Percentiles rank a stretch among this genome's conserved stretches.
These are phyloP conservation scores for Formica exsecta DNA, from an alignment of 1,140 invertebrate species.

Conservation along the genomic window DNA sequence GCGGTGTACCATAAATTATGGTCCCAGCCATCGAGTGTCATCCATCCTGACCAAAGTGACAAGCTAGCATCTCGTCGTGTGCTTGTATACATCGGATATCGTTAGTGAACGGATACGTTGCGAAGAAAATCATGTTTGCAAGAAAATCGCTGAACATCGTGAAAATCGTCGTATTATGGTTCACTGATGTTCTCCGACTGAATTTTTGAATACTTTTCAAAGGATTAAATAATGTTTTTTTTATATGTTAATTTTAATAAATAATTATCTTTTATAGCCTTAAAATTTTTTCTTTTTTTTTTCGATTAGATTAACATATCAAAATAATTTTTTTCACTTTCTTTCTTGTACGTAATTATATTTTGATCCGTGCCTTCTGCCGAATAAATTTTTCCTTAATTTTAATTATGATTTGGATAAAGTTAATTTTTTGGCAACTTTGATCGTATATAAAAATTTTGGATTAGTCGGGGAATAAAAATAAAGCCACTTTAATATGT, in stretches of 20 bases:
- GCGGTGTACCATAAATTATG: conserved; percentile 47
- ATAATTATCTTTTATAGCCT: too few relatives aligned
- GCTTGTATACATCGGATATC: conserved; percentile 57
- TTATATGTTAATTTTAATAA: too few relatives aligned
- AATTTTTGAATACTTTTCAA: conserved; percentile 16
- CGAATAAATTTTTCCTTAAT: too few relatives aligned
- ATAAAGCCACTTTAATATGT: neutral
- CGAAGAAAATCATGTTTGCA: neutral
- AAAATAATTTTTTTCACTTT: too few relatives aligned
- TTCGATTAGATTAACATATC: too few relatives aligned
- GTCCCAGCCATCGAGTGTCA: conserved; percentile 41
- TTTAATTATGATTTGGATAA: too few relatives aligned
- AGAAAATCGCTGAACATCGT: conserved; percentile 52
- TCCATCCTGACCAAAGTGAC: conserved; percentile 58
- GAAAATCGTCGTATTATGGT: neutral
- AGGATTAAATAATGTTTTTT: neutral
- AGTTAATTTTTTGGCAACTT: too few relatives aligned
- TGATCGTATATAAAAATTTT: neutral
- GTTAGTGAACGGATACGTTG: conserved; percentile 37
- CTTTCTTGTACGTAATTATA: too few relatives aligned
- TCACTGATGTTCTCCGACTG: neutral
- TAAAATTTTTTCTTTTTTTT: neutral
- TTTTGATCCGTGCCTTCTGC: too few relatives aligned
- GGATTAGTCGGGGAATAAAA: neutral
- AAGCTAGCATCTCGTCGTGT: conserved; percentile 37